phyloP scores from a whole-genome alignment of 2,888 invertebrate species.

The Caradrina kadenii region DNA sequence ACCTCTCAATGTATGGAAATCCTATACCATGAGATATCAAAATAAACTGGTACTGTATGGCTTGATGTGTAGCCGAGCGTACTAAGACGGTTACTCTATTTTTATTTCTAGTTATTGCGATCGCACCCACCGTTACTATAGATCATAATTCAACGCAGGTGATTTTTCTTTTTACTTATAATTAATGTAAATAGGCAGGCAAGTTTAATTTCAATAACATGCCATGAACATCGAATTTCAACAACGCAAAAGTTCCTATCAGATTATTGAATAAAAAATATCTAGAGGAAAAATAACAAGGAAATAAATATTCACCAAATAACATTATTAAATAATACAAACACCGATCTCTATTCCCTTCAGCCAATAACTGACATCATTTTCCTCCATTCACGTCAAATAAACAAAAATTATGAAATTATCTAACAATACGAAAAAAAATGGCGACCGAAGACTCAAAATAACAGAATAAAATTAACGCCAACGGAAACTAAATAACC shows the following conservation, averaged over 20 bases:
- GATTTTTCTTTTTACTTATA: too few relatives aligned
- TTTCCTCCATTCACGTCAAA: constrained; percentile 31
- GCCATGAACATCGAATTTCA: too few relatives aligned
- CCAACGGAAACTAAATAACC: constrained; percentile 42
- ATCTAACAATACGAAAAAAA: constrained; percentile 2
- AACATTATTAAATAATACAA: constrained; percentile 10
- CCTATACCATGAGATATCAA: too few relatives aligned
- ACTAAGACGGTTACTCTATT: too few relatives aligned
- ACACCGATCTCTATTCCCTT: constrained; percentile 11
- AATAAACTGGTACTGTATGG: too few relatives aligned
- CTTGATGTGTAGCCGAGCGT: too few relatives aligned
- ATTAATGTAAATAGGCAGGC: too few relatives aligned
- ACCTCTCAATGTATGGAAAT: too few relatives aligned
- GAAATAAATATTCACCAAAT: constrained; percentile 16
- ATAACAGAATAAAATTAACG: constrained; percentile 44
- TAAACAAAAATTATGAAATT: constrained; percentile 39
- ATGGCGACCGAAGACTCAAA: constrained; percentile 20
- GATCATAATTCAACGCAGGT: too few relatives aligned
- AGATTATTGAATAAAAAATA: neutral
- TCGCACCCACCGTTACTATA: too few relatives aligned
- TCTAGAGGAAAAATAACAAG: constrained; percentile 11
- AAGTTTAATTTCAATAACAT: too few relatives aligned
- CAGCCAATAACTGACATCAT: constrained; percentile 11
- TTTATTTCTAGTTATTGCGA: too few relatives aligned
- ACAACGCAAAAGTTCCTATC: neutral